These are phyloP conservation scores for Platysternon megacephalum DNA, from an alignment of 2,113 vertebrate species.

Conservation along the genomic window DNA sequence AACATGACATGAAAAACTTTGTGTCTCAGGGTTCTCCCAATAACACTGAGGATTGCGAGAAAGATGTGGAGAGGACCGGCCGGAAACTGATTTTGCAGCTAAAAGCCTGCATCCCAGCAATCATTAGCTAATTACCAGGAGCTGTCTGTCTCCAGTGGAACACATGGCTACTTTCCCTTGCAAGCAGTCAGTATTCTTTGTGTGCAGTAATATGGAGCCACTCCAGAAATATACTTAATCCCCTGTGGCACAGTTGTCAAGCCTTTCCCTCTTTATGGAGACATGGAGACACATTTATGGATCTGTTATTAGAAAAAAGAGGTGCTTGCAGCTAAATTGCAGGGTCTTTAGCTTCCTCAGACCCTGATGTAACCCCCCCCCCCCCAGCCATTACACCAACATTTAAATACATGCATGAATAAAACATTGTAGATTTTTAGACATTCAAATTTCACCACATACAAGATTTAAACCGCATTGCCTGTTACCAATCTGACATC, in stretches of 20 bases:
- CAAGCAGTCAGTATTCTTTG: not conserved
- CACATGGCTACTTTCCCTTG: conserved; percentile 8
- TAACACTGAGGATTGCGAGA: rapidly evolving
- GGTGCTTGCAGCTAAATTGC: not conserved
- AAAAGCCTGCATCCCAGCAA: not conserved
- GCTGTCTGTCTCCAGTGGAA: not conserved
- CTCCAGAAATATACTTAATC: conserved; percentile 38
- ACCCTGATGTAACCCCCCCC: rapidly evolving
- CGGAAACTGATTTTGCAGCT: not conserved
- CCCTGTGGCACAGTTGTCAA: conserved; percentile 5
- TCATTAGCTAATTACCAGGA: conserved; percentile 17
- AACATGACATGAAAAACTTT: not conserved
- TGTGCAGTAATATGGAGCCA: not conserved
- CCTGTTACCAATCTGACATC: not conserved
- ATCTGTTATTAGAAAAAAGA: not conserved
- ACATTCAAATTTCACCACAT: not conserved
- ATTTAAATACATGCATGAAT: not conserved
- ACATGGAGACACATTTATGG: not conserved
- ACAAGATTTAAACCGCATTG: not conserved
- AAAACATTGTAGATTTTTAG: not conserved
- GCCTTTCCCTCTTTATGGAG: not conserved
- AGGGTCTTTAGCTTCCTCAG: not conserved
- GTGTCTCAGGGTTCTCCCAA: not conserved
- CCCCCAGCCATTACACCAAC: not conserved
- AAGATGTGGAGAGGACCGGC: not conserved